These are phyloP conservation scores for Darevskia mixta DNA, from an alignment of 2,797 vertebrate genomes.

Conservation along the genomic window DNA sequence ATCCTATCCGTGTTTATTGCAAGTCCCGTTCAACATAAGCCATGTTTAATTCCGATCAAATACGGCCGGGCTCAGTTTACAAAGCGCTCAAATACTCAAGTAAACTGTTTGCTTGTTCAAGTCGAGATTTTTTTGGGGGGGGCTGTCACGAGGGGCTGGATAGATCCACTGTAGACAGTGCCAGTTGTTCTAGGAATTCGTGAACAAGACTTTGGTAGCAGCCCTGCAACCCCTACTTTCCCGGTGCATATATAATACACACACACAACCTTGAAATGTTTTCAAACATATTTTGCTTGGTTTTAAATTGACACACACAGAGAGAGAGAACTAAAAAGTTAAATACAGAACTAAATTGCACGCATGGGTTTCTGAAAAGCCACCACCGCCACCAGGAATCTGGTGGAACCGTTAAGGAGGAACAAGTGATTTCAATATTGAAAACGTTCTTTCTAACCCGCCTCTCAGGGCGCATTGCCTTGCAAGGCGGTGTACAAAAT, in stretches of 20 bases:
- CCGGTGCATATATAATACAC: too few species aligned
- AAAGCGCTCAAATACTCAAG: background rate
- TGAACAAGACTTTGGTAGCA: background rate
- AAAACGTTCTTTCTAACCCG: background rate
- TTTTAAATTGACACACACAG: background rate
- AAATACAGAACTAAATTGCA: background rate
- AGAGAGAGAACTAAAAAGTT: background rate
- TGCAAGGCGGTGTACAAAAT: background rate
- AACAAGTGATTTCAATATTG: background rate
- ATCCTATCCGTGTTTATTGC: background rate
- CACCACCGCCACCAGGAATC: background rate
- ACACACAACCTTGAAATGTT: background rate
- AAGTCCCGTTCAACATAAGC: background rate
- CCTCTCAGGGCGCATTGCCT: background rate
- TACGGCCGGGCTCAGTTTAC: background rate
- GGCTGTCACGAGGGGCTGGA: background rate
- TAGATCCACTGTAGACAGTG: background rate
- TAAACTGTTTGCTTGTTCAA: background rate
- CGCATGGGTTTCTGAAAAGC: background rate
- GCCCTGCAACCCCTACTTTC: background rate
- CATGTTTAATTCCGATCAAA: background rate
- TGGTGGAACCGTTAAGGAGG: background rate
- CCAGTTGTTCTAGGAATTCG: background rate
- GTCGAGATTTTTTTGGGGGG: background rate
- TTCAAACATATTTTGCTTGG: background rate